Percentiles rank a stretch among this genome's conserved stretches.
These are phyloP conservation scores for Threskiornis aethiopicus DNA, from an alignment of 2,797 vertebrate species.

Conservation along the genomic window DNA sequence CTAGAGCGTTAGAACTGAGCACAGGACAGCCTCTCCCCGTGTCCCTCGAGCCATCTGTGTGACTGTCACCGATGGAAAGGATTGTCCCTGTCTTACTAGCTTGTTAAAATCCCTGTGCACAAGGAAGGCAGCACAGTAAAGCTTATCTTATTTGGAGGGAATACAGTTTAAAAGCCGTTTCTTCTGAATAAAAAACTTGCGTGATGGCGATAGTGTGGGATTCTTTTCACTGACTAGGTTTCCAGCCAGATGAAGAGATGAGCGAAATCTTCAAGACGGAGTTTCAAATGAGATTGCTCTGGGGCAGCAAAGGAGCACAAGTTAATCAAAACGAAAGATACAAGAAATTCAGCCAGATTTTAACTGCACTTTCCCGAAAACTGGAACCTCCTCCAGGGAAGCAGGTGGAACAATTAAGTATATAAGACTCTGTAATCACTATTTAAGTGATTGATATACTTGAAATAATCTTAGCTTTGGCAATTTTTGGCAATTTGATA, in stretches of 20 bases:
- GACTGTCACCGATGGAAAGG: not conserved
- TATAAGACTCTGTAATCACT: not conserved
- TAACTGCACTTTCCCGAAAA: conserved; percentile 94
- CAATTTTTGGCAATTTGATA: conserved; percentile 1
- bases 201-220: not conserved
- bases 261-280: conserved; percentile 94
- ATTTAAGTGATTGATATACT: not conserved
- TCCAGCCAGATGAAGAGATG: conserved; percentile 88
- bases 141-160: not conserved
- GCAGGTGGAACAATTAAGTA: conserved; percentile 65
- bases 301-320: conserved; percentile 94
- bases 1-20: not conserved
- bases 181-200: not conserved
- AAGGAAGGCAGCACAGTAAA: not conserved
- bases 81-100: not conserved
- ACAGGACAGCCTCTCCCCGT: not conserved
- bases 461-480: conserved; percentile 32
- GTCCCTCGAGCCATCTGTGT: not conserved
- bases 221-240: conserved; percentile 77
- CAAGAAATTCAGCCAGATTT: conserved; percentile 93
- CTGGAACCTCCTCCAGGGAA: conserved; percentile 82
- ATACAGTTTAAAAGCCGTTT: not conserved
- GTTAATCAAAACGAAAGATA: conserved; percentile 93
- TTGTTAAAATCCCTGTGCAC: not conserved
- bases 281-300: conserved; percentile 94